Evolutionary conservation across 1,140 invertebrate species (phyloP).

Genomic region (Aphelenchoides besseyi): DNA sequence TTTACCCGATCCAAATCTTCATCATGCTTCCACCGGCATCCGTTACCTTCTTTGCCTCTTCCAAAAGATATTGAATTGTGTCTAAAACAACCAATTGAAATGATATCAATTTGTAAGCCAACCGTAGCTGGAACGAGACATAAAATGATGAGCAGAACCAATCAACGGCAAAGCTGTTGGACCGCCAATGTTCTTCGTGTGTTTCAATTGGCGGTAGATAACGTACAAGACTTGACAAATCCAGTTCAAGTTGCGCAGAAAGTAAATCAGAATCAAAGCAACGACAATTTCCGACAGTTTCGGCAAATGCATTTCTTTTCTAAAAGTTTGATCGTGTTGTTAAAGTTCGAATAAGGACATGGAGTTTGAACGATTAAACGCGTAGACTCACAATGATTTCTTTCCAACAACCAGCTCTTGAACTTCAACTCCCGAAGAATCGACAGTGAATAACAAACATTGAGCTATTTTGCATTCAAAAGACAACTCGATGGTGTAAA

Average conservation of each 20-base stretch:
- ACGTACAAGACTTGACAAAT: not conserved
- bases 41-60: not conserved
- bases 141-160: not conserved
- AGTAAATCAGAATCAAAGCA: not conserved
- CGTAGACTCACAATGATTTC: no score
- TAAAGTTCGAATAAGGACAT: no score
- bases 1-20: not conserved
- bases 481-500: no score
- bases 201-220: not conserved
- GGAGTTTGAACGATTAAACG: no score
- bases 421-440: no score
- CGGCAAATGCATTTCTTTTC: not conserved
- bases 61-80: not conserved
- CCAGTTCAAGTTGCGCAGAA: not conserved
- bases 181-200: not conserved
- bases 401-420: no score
- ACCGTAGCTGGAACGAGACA: not conserved
- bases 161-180: slow-evolving; percentile 4
- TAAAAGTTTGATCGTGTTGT: no score
- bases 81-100: not conserved
- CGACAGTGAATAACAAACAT: no score
- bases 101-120: not conserved
- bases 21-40: not conserved
- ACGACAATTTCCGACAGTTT: not conserved
- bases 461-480: no score